Percentiles rank a stretch among this genome's conserved stretches.
Evolutionary conservation across 2,888 invertebrate species (phyloP).

Genomic region (Abrostola triplasia): DNA sequence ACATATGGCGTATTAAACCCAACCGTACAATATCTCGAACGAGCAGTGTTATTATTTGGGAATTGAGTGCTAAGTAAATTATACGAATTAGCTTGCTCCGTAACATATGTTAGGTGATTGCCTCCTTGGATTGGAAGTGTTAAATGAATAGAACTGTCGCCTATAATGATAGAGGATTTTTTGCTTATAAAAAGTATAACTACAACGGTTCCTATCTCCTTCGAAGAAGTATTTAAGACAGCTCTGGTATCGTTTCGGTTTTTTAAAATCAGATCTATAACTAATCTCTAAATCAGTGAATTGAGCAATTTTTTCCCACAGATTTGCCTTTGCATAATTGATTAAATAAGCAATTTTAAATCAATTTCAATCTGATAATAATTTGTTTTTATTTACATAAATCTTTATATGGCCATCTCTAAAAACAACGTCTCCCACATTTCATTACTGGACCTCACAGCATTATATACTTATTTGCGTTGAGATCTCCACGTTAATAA

Average conservation of each 20-base stretch:
- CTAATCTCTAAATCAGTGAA: not conserved
- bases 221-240: no score
- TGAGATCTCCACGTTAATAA: constrained; percentile 80
- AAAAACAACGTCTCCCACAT: constrained; percentile 65
- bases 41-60: constrained; percentile 74
- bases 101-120: constrained; percentile 50
- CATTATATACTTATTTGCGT: constrained; percentile 73
- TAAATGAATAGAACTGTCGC: constrained; percentile 7
- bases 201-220: no score
- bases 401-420: constrained; percentile 42
- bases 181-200: not conserved
- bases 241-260: no score
- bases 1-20: constrained; percentile 79
- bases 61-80: constrained; percentile 83
- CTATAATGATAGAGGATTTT: constrained; percentile 3
- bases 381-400: constrained; percentile 18
- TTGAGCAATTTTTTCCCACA: not conserved
- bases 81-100: constrained; percentile 64
- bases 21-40: constrained; percentile 63
- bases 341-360: not conserved
- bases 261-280: no score
- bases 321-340: not conserved
- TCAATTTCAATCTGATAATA: not conserved
- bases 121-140: constrained; percentile 1
- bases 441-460: constrained; percentile 75